Conservation (phyloP, 2,888 invertebrate genomes). For the Archips crataeganus region DNA sequence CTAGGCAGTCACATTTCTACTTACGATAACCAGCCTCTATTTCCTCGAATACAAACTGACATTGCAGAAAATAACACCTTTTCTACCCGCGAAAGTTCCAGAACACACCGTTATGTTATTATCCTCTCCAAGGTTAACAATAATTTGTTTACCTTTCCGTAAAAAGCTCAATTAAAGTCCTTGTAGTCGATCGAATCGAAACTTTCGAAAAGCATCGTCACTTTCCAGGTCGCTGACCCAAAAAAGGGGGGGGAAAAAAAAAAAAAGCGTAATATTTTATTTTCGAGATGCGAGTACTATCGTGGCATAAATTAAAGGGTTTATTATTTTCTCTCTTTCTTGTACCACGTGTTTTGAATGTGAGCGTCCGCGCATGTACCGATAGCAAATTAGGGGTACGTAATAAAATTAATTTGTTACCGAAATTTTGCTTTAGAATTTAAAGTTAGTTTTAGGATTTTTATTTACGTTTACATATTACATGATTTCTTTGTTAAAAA, state of each 20-base stretch:
- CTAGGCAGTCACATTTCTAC: too few relatives aligned
- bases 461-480: too few relatives aligned
- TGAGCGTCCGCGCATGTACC: conserved; percentile 62
- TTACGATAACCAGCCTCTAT: too few relatives aligned
- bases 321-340: conserved; percentile 81
- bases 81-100: neutral
- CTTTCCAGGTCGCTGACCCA: conserved; percentile 79
- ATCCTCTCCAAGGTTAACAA: neutral
- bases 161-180: conserved; percentile 36
- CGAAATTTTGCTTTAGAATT: too few relatives aligned
- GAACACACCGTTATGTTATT: neutral
- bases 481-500: too few relatives aligned
- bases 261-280: conserved; percentile 80
- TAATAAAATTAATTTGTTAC: neutral
- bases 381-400: conserved; percentile 38
- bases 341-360: conserved; percentile 77
- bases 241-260: conserved; percentile 64
- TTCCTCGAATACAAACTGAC: too few relatives aligned
- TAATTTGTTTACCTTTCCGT: neutral
- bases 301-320: conserved; percentile 85
- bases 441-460: too few relatives aligned
- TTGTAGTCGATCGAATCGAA: conserved; percentile 54
- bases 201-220: conserved; percentile 58
- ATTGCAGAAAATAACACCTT: too few relatives aligned
- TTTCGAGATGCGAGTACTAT: conserved; percentile 84